phyloP scores from a whole-genome alignment of 30 jellyfish, hydroid and myxozoan species.

The Pelagia noctiluca region DNA sequence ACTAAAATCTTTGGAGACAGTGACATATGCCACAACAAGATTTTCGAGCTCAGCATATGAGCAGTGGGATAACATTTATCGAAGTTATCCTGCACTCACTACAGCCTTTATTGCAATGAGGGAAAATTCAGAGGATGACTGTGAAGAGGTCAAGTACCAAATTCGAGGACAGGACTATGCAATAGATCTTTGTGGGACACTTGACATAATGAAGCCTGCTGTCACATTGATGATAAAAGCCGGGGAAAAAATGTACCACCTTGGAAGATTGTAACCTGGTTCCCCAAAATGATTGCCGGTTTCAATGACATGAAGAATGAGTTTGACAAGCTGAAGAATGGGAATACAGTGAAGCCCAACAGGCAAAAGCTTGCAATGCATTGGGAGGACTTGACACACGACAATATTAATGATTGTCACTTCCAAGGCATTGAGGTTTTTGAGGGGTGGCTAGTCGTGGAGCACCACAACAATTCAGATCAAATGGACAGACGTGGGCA shows the following conservation, averaged over 20 bases:
- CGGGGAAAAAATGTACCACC: conserved; percentile 20
- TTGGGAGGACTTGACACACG: conserved; percentile 41
- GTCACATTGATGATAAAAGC: conserved; percentile 21
- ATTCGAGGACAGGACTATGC: conserved; percentile 27
- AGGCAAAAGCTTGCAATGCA: conserved; percentile 6
- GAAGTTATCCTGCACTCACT: conserved; percentile 26
- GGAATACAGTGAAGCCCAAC: conserved; percentile 29
- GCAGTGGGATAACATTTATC: conserved; percentile 45
- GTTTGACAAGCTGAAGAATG: conserved; percentile 7
- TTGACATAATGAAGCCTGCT: conserved; percentile 37
- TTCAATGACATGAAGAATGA: conserved; percentile 9
- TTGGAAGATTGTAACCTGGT: conserved; percentile 49
- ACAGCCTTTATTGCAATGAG: conserved; percentile 13
- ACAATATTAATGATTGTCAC: conserved; percentile 10
- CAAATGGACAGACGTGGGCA: background rate
- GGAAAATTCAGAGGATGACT: conserved; percentile 39
- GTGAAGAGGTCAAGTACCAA: conserved; percentile 28
- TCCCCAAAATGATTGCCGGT: conserved; percentile 9
- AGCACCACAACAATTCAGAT: background rate
- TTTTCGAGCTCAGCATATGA: conserved; percentile 47
- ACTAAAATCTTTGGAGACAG: conserved; percentile 38
- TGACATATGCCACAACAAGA: conserved; percentile 48
- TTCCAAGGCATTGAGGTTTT: conserved; percentile 24
- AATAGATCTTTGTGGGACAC: conserved; percentile 22
- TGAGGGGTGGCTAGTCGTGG: conserved; percentile 39